These are phyloP conservation scores for Alloplasta piceator DNA, from an alignment of 2,888 invertebrate species.

Conservation along the genomic window DNA sequence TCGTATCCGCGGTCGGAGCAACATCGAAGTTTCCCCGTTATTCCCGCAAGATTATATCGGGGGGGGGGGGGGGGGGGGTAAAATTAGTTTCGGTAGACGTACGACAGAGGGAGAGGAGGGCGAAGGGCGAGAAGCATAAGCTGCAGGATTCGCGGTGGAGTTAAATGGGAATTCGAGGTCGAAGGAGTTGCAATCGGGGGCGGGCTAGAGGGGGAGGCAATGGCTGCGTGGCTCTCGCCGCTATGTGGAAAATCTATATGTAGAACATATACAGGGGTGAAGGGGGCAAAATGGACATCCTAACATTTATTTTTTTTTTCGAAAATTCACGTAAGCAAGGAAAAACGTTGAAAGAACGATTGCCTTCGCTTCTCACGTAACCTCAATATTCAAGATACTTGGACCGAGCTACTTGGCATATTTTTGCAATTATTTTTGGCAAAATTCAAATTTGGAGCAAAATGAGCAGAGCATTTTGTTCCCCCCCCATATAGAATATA, in stretches of 20 bases:
- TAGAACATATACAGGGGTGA: background rate
- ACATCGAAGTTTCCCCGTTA: background rate
- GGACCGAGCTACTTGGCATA: no score
- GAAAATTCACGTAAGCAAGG: no score
- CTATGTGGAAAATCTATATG: slow-evolving; percentile 11
- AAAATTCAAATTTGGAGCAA: no score
- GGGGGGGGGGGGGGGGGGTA: background rate
- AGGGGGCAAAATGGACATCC: no score
- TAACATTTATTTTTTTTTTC: no score
- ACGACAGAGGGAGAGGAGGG: background rate
- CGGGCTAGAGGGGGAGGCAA: background rate
- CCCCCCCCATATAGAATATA: no score
- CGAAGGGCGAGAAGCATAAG: background rate
- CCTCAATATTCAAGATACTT: no score
- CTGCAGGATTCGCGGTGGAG: slow-evolving; percentile 1
- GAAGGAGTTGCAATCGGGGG: background rate
- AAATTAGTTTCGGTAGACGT: background rate
- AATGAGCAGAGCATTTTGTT: no score
- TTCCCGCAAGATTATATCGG: background rate
- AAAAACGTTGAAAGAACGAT: no score
- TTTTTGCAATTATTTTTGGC: no score
- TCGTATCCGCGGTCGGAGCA: background rate
- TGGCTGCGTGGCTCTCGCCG: slow-evolving; percentile 26
- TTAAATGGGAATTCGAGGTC: slow-evolving; percentile 11
- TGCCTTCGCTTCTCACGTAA: no score